Base-by-base conservation (phyloP, 2,113 vertebrate species). In the Nicator chloris region DNA sequence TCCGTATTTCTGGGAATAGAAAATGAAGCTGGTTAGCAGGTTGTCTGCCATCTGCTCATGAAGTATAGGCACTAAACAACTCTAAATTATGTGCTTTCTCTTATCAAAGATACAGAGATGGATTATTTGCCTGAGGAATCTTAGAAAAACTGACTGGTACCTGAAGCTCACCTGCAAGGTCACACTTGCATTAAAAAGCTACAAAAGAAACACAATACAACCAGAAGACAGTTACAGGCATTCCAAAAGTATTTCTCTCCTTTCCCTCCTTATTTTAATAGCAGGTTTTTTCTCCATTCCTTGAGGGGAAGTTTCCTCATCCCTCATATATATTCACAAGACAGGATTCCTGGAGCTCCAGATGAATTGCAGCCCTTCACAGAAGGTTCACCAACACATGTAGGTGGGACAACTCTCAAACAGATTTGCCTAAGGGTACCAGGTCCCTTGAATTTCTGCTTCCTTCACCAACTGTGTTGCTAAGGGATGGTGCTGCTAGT, bases 1-100 rank as follows among this genome's bases (percentile, higher is more conserved):
- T 21, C 96, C 57, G 1, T 97, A 84, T 96, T 97, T 98, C 99
- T 99, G 96, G 79, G 96, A 97, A 89, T 27, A 90, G 89, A 94
- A 49, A 94, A 79, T 68, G 44, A 93, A 91, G 44, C 31, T 60
- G 57, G 71, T 93, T n/a, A 80, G 28, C 65, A 61, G 39, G n/a
- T 71, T 79, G 15, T 51, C 47, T 72, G 50, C 73, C 50, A 59
- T 87, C 65, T 94, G 70, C 37, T 87, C 45, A 22, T 78, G 59
- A 86, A 69, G 7, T 45, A 60, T 19, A 39, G 49, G 27, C 23
- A 72, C 54, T 69, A 40, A 85, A 57, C 13, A 80, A 27, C 8
- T 27, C 28, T 68, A 92, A 75, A 71, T 39, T 16, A 35, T 14
- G 6, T 61, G 16, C 7, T 79, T 85, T 81, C 40, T 47, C 24